Base-by-base conservation (phyloP, 2,888 invertebrate genomes). In the Blastobasis adustella region DNA sequence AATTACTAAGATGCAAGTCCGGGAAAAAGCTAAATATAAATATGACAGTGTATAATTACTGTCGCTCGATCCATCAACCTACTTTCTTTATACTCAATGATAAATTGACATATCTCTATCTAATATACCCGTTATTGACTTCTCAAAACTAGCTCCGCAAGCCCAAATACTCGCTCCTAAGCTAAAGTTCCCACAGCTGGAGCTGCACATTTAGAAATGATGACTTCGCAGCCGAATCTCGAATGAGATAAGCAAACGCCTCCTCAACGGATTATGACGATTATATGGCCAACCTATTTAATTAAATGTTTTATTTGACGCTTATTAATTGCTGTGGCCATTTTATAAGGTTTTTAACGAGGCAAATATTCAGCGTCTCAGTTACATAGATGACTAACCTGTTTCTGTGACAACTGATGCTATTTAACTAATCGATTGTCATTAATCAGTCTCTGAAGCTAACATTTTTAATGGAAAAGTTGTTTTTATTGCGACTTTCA, bases 241-340 rank as follows among this genome's bases (percentile, higher is more conserved):
- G 49, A 55, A 55, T 51, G 47, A 52, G 51, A 53, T 49, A 55
- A 57, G 58, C 50, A 56, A 56, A 56, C 44, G 48, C 46, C 41
- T 46, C 50, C 49, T 53, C 58, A 53, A 59, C 54, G 58, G 58
- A 58, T 58, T 57, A 56, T 57, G 67, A 73, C 62, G 73, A 76
- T 80, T 73, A 76, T 78, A 77, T 75, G 70, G 69, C 66, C 59
- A 56, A 62, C 66, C 60, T 66, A 69, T 77, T 75, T 76, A 81
- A 82, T 79, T 80, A 79, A 75, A 81, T 74, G 77, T 82, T 76
- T 71, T 73, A 73, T 68, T 75, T 80, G 83, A 82, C 83, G 79
- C 77, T 73, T 83, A 83, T 82, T 82, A 82, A 83, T 83, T 80
- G 80, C 77, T 67, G 66, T 65, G 64, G 40, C 66, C 69, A 65